These are phyloP conservation scores for Pomatostomus ruficeps DNA, from an alignment of 2,113 vertebrate genomes.

Conservation along the genomic window DNA sequence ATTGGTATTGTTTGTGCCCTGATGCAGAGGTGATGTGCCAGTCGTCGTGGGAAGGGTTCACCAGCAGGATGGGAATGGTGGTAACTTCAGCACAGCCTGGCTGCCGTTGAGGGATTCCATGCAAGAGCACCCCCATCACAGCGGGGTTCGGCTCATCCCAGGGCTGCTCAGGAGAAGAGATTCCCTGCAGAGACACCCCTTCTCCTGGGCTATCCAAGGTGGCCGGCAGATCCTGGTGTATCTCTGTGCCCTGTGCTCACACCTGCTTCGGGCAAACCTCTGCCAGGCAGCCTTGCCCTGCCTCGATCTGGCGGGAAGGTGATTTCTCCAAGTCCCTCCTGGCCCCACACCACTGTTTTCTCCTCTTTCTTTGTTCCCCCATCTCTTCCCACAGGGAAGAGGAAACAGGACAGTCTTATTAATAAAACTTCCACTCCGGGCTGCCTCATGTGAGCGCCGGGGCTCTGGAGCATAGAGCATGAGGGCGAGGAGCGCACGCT, in stretches of 20 bases:
- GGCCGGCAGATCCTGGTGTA: fast-evolving
- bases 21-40: not conserved
- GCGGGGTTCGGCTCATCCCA: fast-evolving
- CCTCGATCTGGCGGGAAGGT: not conserved
- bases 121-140: fast-evolving
- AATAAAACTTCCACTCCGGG: not conserved
- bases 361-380: not conserved
- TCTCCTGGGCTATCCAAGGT: not conserved
- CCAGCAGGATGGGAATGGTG: not conserved
- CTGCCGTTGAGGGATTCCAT: fast-evolving
- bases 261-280: not conserved
- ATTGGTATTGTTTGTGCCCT: no score
- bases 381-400: not conserved
- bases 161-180: not conserved
- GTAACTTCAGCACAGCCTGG: not conserved
- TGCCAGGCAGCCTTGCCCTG: not conserved
- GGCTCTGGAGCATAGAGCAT: fast-evolving
- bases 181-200: no score
- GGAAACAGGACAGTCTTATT: not conserved
- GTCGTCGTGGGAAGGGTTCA: fast-evolving
- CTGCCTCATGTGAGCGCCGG: not conserved
- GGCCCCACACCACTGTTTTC: not conserved
- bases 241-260: not conserved
- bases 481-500: fast-evolving
- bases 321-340: not conserved